A percentile compares a stretch with the other conserved stretches of the same genome.
These are phyloP conservation scores for Anarrhichthys ocellatus DNA, from an alignment of 2,113 vertebrate genomes.

Conservation along the genomic window DNA sequence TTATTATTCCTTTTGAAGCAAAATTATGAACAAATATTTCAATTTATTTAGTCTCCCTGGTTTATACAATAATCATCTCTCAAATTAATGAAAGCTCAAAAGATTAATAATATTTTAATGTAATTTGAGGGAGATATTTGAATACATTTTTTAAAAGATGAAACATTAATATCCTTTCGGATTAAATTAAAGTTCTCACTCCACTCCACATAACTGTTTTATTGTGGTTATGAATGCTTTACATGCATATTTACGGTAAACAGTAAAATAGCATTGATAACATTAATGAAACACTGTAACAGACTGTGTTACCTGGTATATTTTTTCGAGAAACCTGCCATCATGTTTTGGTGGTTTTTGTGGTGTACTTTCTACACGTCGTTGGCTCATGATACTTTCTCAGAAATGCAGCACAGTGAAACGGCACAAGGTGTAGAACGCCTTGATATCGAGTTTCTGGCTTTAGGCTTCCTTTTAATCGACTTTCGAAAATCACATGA, in stretches of 20 bases:
- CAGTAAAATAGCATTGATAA: not conserved
- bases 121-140: not conserved
- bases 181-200: not conserved
- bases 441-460: not conserved
- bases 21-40: not conserved
- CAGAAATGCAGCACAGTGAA: not conserved
- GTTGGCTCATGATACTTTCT: not conserved
- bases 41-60: not conserved
- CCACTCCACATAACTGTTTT: not conserved
- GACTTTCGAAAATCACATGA: not conserved
- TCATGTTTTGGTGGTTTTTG: not conserved
- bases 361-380: not conserved
- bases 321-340: not conserved
- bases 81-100: not conserved
- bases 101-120: not conserved
- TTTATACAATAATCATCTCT: not conserved
- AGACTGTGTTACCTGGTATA: not conserved
- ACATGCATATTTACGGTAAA: not conserved
- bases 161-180: not conserved
- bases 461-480: not conserved
- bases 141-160: not conserved
- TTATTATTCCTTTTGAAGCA: slow-evolving; percentile 5
- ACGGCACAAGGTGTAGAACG: not conserved
- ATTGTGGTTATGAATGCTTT: not conserved
- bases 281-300: not conserved